Evolutionary conservation across 1,140 invertebrate genomes (phyloP).

Genomic region (Latrodectus geometricus): DNA sequence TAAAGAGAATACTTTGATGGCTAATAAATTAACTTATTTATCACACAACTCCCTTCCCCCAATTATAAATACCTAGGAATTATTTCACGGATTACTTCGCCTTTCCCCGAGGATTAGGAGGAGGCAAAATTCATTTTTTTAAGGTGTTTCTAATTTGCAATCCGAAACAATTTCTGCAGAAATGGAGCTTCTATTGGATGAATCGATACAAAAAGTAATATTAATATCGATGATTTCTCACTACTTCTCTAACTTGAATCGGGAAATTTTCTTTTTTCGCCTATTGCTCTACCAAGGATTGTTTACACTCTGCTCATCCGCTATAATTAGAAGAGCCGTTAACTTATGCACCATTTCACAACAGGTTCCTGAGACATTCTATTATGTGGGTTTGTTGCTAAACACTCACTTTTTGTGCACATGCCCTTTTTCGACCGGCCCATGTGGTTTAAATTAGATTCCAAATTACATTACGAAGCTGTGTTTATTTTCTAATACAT

Average conservation of each 20-base stretch:
- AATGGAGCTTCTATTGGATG: slow-evolving; percentile 26
- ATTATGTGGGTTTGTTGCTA: too few relatives aligned
- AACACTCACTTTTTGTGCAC: too few relatives aligned
- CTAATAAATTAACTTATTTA: slow-evolving; percentile 52
- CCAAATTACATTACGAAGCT: too few relatives aligned
- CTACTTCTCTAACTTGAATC: neutral
- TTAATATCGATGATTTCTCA: slow-evolving; percentile 25
- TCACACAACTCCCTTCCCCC: neutral
- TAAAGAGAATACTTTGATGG: neutral
- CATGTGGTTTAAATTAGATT: too few relatives aligned
- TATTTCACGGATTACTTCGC: slow-evolving; percentile 22
- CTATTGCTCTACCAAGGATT: neutral
- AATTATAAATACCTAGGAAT: slow-evolving; percentile 39
- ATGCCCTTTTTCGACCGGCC: too few relatives aligned
- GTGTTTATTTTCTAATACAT: too few relatives aligned
- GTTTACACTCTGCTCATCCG: slow-evolving; percentile 9
- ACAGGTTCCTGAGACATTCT: too few relatives aligned
- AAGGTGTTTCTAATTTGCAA: slow-evolving; percentile 24
- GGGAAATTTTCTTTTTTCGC: slow-evolving; percentile 12
- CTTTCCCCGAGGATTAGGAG: slow-evolving; percentile 16
- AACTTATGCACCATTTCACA: neutral
- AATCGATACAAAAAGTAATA: slow-evolving; percentile 49
- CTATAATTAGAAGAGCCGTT: neutral
- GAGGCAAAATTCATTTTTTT: neutral
- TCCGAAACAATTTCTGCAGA: slow-evolving; percentile 44